phyloP scores from a whole-genome alignment of 2,797 vertebrate genomes.

The Anguilla megastoma region DNA sequence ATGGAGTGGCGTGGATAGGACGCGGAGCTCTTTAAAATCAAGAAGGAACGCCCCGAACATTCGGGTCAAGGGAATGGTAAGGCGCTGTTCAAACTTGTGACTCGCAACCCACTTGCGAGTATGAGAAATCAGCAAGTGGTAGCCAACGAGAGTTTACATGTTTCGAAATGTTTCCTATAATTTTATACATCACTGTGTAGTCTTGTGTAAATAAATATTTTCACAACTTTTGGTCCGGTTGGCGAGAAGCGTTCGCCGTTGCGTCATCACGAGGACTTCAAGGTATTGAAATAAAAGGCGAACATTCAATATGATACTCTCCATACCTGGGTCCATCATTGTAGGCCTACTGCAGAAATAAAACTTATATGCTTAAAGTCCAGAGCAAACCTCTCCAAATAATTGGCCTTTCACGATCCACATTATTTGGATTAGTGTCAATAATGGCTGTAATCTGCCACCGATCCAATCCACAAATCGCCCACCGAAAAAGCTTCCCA shows the following conservation, averaged over 20 bases:
- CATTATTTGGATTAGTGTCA: not conserved
- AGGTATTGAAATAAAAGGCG: not conserved
- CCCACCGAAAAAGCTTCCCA: not conserved
- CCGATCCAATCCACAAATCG: not conserved
- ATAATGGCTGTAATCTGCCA: not conserved
- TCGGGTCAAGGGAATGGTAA: not conserved
- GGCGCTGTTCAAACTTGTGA: slow-evolving; percentile 18
- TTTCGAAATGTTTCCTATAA: not conserved
- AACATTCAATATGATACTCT: not conserved
- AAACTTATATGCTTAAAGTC: not conserved
- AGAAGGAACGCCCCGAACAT: slow-evolving; percentile 21
- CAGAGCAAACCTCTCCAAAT: not conserved
- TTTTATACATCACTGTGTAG: not conserved
- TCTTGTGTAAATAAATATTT: too few species aligned
- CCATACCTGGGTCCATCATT: too few species aligned
- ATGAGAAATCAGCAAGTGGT: not conserved
- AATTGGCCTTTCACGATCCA: not conserved
- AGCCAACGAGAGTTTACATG: not conserved
- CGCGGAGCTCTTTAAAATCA: slow-evolving; percentile 15
- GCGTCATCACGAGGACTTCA: not conserved
- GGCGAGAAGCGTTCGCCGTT: not conserved
- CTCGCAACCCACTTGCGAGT: not conserved
- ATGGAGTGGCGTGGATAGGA: not conserved
- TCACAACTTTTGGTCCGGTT: too few species aligned
- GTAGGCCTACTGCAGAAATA: too few species aligned